Conservation (phyloP, 2,113 vertebrate genomes). For the Pluvialis apricaria region DNA sequence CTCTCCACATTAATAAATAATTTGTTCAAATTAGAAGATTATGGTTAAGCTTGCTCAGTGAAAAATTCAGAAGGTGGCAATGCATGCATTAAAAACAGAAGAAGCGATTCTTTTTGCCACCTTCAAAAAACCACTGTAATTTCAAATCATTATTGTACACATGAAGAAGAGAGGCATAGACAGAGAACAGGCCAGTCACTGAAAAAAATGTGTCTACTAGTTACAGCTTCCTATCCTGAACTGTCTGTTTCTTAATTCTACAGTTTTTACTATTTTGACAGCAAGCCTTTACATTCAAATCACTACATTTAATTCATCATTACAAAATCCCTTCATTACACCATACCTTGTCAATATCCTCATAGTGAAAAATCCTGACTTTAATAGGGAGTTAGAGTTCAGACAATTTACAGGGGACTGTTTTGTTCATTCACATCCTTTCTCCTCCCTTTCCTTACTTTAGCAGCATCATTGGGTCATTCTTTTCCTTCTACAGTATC, state of each 20-base stretch:
- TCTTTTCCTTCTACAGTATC: not conserved
- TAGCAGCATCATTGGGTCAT: not conserved
- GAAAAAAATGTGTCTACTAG: not conserved
- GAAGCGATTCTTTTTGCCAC: not conserved
- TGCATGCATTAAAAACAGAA: not conserved
- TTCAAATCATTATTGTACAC: not conserved
- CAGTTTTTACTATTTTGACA: not conserved
- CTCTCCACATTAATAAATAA: not conserved
- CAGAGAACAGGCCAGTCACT: not conserved
- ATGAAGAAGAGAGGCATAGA: not conserved
- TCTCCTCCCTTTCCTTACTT: not conserved
- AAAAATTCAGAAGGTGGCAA: not conserved
- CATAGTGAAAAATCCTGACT: fast-evolving
- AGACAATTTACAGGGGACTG: fast-evolving
- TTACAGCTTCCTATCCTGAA: not conserved
- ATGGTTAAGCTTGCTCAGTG: not conserved
- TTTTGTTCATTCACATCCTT: not conserved
- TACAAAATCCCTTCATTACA: not conserved
- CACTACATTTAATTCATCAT: not conserved
- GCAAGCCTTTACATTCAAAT: not conserved
- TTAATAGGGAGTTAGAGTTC: not conserved
- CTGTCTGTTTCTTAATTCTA: not conserved
- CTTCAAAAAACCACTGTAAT: fast-evolving
- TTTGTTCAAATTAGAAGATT: not conserved
- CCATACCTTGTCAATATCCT: not conserved